Evolutionary conservation across 1,140 invertebrate genomes (phyloP).

Genomic region (Nilaparvata lugens): DNA sequence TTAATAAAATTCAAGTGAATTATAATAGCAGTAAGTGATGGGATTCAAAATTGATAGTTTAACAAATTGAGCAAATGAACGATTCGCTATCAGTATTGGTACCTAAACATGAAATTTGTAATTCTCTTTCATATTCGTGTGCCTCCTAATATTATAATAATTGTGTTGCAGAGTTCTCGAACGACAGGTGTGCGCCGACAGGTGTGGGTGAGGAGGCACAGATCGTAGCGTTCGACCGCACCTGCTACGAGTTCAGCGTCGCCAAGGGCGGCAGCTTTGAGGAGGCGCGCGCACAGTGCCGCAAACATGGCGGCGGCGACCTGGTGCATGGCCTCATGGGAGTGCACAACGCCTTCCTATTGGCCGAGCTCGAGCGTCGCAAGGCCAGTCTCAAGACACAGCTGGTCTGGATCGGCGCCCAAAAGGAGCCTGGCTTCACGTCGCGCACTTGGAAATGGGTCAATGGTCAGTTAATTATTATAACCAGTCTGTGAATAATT

Average conservation of each 20-base stretch:
- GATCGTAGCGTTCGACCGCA: constrained; percentile 68
- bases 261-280: constrained; percentile 70
- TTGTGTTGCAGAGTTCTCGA: constrained; percentile 58
- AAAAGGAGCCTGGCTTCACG: constrained; percentile 73
- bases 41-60: too few species aligned
- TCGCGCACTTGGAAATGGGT: constrained; percentile 84
- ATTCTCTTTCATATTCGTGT: too few species aligned
- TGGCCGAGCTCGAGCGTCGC: constrained; percentile 68
- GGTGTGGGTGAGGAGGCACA: constrained; percentile 62
- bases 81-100: too few species aligned
- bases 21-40: too few species aligned
- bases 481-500: too few species aligned
- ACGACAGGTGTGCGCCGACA: constrained; percentile 61
- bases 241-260: constrained; percentile 81
- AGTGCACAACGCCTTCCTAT: constrained; percentile 49
- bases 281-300: constrained; percentile 64
- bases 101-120: too few species aligned
- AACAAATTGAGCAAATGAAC: too few species aligned
- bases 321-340: constrained; percentile 58
- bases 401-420: constrained; percentile 83
- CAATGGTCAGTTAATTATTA: constrained; percentile 51
- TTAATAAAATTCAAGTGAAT: too few species aligned
- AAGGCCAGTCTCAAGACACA: constrained; percentile 72
- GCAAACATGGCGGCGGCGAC: constrained; percentile 61
- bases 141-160: too few species aligned